phyloP scores from a whole-genome alignment of 2,797 vertebrate genomes.

The Tapirus indicus region DNA sequence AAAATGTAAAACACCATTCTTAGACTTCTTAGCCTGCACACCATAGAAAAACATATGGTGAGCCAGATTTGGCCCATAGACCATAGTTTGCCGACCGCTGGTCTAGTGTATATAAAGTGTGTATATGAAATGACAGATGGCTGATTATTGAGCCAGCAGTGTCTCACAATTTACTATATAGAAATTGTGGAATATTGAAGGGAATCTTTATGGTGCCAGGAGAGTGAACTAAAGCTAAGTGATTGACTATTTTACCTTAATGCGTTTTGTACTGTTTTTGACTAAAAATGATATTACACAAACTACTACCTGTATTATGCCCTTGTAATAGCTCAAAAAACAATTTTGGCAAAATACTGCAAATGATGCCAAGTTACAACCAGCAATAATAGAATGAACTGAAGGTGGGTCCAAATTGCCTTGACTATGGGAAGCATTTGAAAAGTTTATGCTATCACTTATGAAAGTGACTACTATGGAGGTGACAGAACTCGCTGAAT shows the following conservation, averaged over 20 bases:
- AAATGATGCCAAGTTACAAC: slow-evolving; percentile 5
- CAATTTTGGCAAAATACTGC: not conserved
- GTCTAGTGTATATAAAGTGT: not conserved
- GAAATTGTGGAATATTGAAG: slow-evolving; percentile 33
- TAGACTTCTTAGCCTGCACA: not conserved
- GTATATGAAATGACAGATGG: slow-evolving; percentile 43
- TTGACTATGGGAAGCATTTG: not conserved
- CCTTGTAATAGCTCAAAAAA: slow-evolving; percentile 35
- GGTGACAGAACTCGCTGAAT: slow-evolving; percentile 5
- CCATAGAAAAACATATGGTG: slow-evolving; percentile 5
- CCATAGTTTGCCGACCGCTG: not conserved
- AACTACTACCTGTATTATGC: not conserved
- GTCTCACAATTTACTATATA: not conserved
- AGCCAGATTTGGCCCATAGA: not conserved
- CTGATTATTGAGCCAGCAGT: not conserved
- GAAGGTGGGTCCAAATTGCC: not conserved
- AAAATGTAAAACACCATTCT: not conserved
- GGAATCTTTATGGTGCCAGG: not conserved
- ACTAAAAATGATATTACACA: slow-evolving; percentile 54
- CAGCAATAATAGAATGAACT: slow-evolving; percentile 3
- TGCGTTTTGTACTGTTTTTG: slow-evolving; percentile 43
- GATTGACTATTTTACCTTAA: slow-evolving; percentile 17
- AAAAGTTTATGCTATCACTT: not conserved
- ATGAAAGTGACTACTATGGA: slow-evolving; percentile 29
- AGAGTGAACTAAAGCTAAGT: slow-evolving; percentile 32